Evolutionary conservation across 23 tunicate genomes (phyloP).

Genomic region (Styela clava): DNA sequence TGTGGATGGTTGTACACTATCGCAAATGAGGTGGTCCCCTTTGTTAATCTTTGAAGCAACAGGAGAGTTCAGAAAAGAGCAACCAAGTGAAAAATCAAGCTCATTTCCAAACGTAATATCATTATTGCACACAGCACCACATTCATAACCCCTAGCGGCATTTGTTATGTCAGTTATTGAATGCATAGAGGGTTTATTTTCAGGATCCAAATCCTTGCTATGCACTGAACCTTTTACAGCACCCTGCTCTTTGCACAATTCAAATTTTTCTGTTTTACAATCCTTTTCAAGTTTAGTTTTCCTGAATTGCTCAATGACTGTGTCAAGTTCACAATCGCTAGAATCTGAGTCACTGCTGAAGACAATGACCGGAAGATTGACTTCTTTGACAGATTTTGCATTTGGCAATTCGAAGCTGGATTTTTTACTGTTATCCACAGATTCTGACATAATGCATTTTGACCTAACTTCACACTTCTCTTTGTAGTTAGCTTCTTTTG

Average conservation of each 20-base stretch:
- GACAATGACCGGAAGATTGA: not conserved
- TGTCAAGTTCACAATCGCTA: not conserved
- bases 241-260: too few relatives aligned
- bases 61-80: not conserved
- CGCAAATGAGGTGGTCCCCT: too few relatives aligned
- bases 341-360: conserved; percentile 15
- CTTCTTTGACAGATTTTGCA: not conserved
- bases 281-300: not conserved
- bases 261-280: not conserved
- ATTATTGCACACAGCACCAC: not conserved
- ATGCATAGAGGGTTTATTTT: too few relatives aligned
- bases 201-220: too few relatives aligned
- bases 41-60: not conserved
- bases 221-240: too few relatives aligned
- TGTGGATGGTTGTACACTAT: too few relatives aligned
- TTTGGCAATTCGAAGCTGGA: not conserved
- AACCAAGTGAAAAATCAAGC: conserved; percentile 11
- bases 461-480: not conserved
- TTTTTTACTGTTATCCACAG: not conserved
- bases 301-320: not conserved
- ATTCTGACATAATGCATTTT: not conserved
- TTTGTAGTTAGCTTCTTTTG: not conserved
- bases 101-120: not conserved
- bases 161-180: too few relatives aligned
- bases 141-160: too few relatives aligned